phyloP scores from a whole-genome alignment of 2,113 vertebrate genomes.

The Alectura lathami region DNA sequence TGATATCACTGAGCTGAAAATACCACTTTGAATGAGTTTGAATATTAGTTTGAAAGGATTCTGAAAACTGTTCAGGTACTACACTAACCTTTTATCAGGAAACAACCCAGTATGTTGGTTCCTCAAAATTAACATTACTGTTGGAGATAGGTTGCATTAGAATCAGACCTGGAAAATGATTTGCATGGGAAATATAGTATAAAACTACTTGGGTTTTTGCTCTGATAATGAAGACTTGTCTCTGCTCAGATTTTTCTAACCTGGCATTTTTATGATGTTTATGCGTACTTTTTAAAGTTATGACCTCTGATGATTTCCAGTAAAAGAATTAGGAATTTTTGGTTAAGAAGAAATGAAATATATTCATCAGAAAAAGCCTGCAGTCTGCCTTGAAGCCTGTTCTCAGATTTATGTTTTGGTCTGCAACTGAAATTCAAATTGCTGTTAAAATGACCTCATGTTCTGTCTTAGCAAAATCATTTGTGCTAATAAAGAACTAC shows the following conservation, averaged over 20 bases:
- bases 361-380: not conserved
- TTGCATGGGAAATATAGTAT: not conserved
- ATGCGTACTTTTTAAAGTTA: not conserved
- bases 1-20: not conserved
- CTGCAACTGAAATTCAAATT: conserved; percentile 30
- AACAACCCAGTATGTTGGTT: not conserved
- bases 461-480: not conserved
- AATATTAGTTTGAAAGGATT: not conserved
- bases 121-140: not conserved
- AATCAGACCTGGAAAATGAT: not conserved
- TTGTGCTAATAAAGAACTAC: not conserved
- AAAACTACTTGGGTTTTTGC: not conserved
- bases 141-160: not conserved
- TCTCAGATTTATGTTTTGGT: conserved; percentile 1
- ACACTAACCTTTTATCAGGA: not conserved
- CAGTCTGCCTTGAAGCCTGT: not conserved
- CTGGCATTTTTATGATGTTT: not conserved
- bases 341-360: not conserved
- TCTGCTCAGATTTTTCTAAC: not conserved
- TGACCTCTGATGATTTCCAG: not conserved
- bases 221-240: not conserved
- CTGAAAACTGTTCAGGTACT: not conserved
- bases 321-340: not conserved
- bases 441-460: not conserved
- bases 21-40: not conserved